Base-by-base conservation (phyloP, 2,797 vertebrate species). In the Meda fulgida region DNA sequence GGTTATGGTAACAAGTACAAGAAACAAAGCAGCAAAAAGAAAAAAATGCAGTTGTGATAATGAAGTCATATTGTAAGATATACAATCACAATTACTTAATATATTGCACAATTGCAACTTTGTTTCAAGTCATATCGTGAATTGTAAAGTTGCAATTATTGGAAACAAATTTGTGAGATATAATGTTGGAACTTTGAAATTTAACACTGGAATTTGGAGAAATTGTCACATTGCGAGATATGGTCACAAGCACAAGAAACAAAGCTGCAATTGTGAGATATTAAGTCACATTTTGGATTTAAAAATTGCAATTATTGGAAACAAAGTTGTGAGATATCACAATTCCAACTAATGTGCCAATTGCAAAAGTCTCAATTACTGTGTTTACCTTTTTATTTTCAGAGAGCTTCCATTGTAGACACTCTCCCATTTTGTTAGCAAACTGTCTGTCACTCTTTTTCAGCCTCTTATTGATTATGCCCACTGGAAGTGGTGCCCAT, bases 381-480 rank as follows among this genome's bases (percentile, higher is more conserved):
- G 21, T 53, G 53, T 43, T 53, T 21, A 31, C 7, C n/a, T 19
- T 7, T 21, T 75, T 23, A 34, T 78, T 21, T 43, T 71, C 18
- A 6, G 8, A 40, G 46, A 26, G 3, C 60, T 55, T 67, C 5
- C 55, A 40, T 75, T 26, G 67, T 69, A 67, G 46, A 38, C 51
- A 55, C 78, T 13, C 7, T 19, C 43, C 8, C n/a, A 18, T 60
- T 75, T 79, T 83, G 78, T 82, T 79, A 83, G 51, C 36, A 40
- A 80, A 70, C 16, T 51, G 82, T 66, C 73, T 65, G 80, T 70
- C 53, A 78, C 65, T 85, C 46, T 66, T 81, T 87, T 38, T 43
- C 78, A n/a, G 48, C 53, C 53, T 79, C n/a, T 63, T 46, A 79
- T 75, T 73, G 79, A 87, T 85, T 82, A 83, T 73, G 36, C 75